Evolutionary conservation across 30 jellyfish, hydroid and myxozoan genomes (phyloP), one percentile per base, ranked within the genome.

Genomic region (Cassiopea xamachana): DNA sequence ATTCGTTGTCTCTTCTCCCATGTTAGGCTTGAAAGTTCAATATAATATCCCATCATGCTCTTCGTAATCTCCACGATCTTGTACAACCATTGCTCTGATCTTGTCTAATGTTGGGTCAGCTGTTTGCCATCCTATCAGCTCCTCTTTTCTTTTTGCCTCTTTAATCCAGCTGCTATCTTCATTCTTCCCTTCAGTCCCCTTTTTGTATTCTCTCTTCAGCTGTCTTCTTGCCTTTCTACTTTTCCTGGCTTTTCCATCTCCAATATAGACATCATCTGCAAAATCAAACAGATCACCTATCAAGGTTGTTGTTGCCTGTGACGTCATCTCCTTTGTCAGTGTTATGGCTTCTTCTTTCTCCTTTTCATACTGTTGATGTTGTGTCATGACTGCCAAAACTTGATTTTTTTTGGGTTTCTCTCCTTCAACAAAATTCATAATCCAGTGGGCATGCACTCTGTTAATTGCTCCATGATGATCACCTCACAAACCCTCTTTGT

Each of bases 401-500:
- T 51, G 64, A 73, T 27, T 15, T 51, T 73, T 15, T 12, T 73
- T 1, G 81, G 81, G 7, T 73, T 73, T 19, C 81, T 73, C 55
- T 73, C 81, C 55, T 73, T 73, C 55, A 73, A 18, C 81, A 51
- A 73, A 13, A 73, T 73, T 19, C 55, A 2, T 58, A 73, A 27
- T 15, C 81, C 81, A 73, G 58, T 73, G 14, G 81, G 55, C 81
- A 73, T 27, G 27, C 81, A 73, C 61, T 73, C 81, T 1, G 2
- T 12, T 27, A 73, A 46, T 39, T 69, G 78, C 17, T 69, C 78
- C 78, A 69, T 69, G 47, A 69, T 39, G 55, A 73, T 73, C 2
- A 73, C 27, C 55, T 73, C 81, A 46, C 55, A 13, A 44, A 73
- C 61, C 55, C 15, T 7, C 55, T 73, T 73, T 27, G 81, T 73